Evolutionary conservation across 1,140 invertebrate genomes (phyloP), one percentile per base, ranked within the genome.

Genomic region (Pseudomyrmex pallidus): DNA sequence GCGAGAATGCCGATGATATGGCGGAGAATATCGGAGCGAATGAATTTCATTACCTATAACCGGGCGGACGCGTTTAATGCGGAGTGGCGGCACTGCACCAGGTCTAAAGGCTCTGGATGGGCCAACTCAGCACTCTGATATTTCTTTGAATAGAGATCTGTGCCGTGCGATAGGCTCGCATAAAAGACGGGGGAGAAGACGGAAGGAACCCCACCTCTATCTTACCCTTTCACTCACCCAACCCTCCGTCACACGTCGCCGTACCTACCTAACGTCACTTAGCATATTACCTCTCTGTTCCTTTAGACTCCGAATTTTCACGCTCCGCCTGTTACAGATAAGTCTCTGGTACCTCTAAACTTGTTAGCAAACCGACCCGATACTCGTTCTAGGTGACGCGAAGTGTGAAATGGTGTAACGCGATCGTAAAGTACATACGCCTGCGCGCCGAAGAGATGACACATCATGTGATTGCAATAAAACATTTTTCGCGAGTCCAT

Each of bases 101-200:
- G 64, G 73, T 86, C 35, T 85, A 83, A 76, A 54, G 83, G 74
- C 44, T 35, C 35, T 85, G 86, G 77, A 83, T 85, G 61, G 86
- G 88, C 90, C 89, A 90, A 87, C 90, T 91, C 90, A 91, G 90
- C 90, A 90, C 91, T 87, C 90, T 87, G 90, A 91, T 88, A 91
- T 90, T 91, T 90, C 90, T 91, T 90, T 91, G 90, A 91, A 91
- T 90, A 90, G 84, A 91, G 91, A 92, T 92, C 90, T 89, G 87
- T 90, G 91, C 70, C 89, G 86, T 70, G 80, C 77, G 91, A 92
- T 91, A 91, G 78, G 50, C 85, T 63, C 57, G 56, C 62, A 82
- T 85, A 76, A 89, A 88, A 84, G 87, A 78, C 68, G 67, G 54
- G 56, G 50, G 57, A 82, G 17, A 84, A 56, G 57, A 82, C 80